Base-by-base conservation (phyloP, 2,113 vertebrate species). In the Tympanuchus pallidicinctus region DNA sequence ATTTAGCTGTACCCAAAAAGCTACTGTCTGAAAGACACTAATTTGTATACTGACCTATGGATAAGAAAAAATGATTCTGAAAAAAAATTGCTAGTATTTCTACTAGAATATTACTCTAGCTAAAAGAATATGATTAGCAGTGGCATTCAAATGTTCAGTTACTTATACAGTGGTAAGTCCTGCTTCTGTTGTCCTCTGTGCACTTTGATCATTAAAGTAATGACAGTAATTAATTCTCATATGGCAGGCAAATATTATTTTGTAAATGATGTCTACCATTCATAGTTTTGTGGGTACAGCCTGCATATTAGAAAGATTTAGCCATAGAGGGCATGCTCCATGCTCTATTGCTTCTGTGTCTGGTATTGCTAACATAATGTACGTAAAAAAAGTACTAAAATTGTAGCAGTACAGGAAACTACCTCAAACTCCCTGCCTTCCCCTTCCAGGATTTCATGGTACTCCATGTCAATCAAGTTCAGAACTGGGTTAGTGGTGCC, bases 401-500 rank as follows among this genome's bases (percentile, higher is more conserved):
- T 65, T 83, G 48, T 1, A 1, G 13, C 32, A 40, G 22, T 32
- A 34, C 10, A 60, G 38, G 52, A 83, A 16, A 80, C 38, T 69
- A 88, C 40, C 65, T 81, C 85, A n/a, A 82, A 76, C 64, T 82
- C 36, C 20, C 36, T 81, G 60, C 20, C n/a, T 75, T 88, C n/a
- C 70, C 47, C 34, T 74, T 34, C 7, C 52, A n/a, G 34, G n/a
- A 80, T 57, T 86, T 88, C 34, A n/a, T 43, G 56, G 80, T 50
- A 36, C 4, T 80, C 45, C 36, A 48, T 34, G 65, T 21, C 85
- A 82, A 9, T 87, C 32, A 73, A 52, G 43, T 65, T 92, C 81
- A 82, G 89, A 66, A 65, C 65, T 80, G 59, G 16, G 48, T 94
- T 94, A 80, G 54, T 80, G 60, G 32, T 91, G 45, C 74, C 83